phyloP scores from a whole-genome alignment of 2,888 invertebrate genomes.

The Tetragnatha montana region DNA sequence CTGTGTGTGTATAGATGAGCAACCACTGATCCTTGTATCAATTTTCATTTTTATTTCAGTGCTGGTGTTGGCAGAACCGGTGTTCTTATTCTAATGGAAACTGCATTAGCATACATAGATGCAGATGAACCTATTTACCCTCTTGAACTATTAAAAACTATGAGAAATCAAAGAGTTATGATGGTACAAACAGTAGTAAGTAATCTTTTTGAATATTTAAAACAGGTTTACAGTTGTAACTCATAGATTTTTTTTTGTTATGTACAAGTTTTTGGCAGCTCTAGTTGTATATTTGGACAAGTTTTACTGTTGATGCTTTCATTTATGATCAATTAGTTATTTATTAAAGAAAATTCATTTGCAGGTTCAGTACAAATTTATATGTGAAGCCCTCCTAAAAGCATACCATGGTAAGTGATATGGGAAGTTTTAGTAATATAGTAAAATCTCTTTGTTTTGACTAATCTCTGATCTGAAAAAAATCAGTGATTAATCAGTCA shows the following conservation, averaged over 20 bases:
- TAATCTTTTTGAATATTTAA: constrained; percentile 72
- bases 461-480: too few species aligned
- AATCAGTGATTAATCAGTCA: too few species aligned
- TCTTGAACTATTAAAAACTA: constrained; percentile 91
- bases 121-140: constrained; percentile 96
- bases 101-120: constrained; percentile 93
- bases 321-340: not conserved
- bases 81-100: constrained; percentile 97
- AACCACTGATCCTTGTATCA: not conserved
- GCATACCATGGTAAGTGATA: constrained; percentile 81
- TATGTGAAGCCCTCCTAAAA: constrained; percentile 96
- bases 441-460: too few species aligned
- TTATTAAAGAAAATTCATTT: constrained; percentile 74
- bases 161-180: constrained; percentile 98
- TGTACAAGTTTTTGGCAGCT: too few species aligned
- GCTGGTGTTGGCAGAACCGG: constrained; percentile 99
- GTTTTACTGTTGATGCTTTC: not conserved
- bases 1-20: not conserved
- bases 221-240: too few species aligned
- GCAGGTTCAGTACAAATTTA: constrained; percentile 99
- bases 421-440: not conserved
- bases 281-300: too few species aligned
- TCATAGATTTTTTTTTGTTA: too few species aligned
- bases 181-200: constrained; percentile 99
- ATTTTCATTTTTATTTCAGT: constrained; percentile 73